Percentiles rank a stretch among this genome's conserved stretches.
Conservation (phyloP, 2,113 vertebrate genomes). For the Gallinago media region DNA sequence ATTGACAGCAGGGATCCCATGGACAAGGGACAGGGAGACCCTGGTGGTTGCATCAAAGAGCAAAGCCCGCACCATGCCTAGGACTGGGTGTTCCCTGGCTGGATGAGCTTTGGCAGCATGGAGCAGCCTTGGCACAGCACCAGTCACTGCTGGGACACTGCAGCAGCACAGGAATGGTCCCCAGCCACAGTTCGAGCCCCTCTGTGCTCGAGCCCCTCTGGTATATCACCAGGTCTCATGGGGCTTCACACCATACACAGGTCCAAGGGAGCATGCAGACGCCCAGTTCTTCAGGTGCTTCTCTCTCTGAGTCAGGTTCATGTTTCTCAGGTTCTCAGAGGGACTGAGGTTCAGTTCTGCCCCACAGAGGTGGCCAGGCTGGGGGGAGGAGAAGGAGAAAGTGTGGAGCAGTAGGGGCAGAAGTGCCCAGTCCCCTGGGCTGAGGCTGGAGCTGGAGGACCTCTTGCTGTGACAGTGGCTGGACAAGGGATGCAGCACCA, state of each 20-base stretch:
- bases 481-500: accelerated
- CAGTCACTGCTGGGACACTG: accelerated
- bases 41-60: accelerated
- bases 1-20: neutral
- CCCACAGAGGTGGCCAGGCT: neutral
- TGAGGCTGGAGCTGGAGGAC: neutral
- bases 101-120: neutral
- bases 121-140: neutral
- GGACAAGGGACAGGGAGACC: accelerated
- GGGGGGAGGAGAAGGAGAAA: neutral
- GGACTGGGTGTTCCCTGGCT: neutral
- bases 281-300: neutral
- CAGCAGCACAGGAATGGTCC: neutral
- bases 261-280: neutral
- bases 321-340: neutral
- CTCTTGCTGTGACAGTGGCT: accelerated
- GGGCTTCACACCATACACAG: neutral
- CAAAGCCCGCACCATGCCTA: accelerated
- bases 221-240: accelerated
- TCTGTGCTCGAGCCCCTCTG: neutral
- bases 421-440: neutral
- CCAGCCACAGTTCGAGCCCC: neutral
- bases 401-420: neutral
- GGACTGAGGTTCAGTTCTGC: neutral
- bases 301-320: neutral